A percentile compares a stretch with the other conserved stretches of the same genome.
Evolutionary conservation across 2,797 vertebrate genomes (phyloP).

Genomic region (Pangasius mekongensis): DNA sequence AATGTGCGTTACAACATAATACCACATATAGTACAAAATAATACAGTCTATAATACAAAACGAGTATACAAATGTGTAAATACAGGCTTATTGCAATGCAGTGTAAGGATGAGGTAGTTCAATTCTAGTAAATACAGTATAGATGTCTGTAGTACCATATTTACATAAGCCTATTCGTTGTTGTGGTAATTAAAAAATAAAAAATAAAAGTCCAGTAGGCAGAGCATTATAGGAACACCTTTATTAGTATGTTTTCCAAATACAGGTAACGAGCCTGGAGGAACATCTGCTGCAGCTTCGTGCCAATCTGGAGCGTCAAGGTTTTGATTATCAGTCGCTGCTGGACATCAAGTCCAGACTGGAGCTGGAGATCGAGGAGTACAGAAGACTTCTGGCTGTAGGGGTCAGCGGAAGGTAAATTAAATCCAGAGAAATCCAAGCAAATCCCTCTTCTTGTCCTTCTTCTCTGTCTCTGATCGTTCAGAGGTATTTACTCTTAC

Average conservation of each 20-base stretch:
- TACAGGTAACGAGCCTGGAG: background rate
- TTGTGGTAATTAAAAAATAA: too few species aligned
- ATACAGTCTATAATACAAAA: background rate
- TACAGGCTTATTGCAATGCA: too few species aligned
- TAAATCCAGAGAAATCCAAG: background rate
- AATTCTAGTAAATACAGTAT: too few species aligned
- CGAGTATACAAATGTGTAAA: background rate
- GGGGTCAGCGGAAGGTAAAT: background rate
- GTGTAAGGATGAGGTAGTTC: too few species aligned
- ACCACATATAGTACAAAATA: background rate
- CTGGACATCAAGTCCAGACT: background rate
- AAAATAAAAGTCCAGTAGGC: too few species aligned
- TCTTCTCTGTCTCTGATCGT: too few species aligned
- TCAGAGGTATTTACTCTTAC: too few species aligned
- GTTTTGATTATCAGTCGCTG: background rate
- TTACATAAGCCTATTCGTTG: too few species aligned
- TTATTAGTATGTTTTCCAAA: background rate
- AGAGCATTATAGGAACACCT: background rate
- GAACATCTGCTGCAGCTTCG: background rate
- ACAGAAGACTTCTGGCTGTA: background rate
- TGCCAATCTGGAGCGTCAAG: background rate
- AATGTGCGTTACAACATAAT: background rate
- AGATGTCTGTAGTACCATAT: too few species aligned
- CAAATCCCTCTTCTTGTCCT: too few species aligned
- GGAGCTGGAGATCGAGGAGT: background rate